Evolutionary conservation across 2,888 invertebrate genomes (phyloP).

Genomic region (Phortica magna): DNA sequence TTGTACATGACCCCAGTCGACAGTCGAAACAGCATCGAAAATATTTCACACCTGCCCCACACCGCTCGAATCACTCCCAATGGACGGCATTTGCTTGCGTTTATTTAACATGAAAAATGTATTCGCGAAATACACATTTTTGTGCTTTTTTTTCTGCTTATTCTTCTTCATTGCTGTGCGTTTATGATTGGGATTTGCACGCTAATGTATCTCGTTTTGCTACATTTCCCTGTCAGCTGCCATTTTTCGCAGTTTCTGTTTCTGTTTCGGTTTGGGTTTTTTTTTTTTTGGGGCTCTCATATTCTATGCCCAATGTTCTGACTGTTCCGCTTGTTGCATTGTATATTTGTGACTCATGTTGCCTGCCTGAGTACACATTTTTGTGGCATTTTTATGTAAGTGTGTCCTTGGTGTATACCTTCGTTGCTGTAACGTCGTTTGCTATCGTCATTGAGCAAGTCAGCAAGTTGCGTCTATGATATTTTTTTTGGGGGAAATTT

Average conservation of each 20-base stretch:
- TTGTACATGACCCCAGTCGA: not conserved
- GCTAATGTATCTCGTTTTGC: slow-evolving; percentile 13
- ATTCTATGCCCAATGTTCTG: slow-evolving; percentile 13
- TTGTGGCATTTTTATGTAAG: slow-evolving; percentile 28
- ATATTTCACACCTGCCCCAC: not conserved
- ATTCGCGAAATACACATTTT: slow-evolving; percentile 58
- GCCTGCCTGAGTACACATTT: not conserved
- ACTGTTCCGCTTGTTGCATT: slow-evolving; percentile 20
- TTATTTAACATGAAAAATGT: slow-evolving; percentile 69
- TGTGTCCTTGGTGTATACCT: slow-evolving; percentile 26
- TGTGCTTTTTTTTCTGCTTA: not conserved
- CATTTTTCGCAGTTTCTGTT: not conserved
- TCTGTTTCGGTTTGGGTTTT: not conserved
- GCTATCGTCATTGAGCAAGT: not conserved
- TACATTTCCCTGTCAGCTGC: not conserved
- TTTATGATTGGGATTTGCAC: slow-evolving; percentile 34
- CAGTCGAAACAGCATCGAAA: not conserved
- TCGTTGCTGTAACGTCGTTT: not conserved
- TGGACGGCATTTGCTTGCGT: slow-evolving; percentile 63
- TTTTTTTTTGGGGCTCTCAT: not conserved
- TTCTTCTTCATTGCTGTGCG: not conserved
- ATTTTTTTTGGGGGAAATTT: not conserved
- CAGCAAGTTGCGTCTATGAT: slow-evolving; percentile 25
- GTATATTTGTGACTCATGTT: not conserved
- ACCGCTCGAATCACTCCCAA: slow-evolving; percentile 49